Conservation (phyloP, 2,888 invertebrate species). For the Azorinus chamasolen region DNA sequence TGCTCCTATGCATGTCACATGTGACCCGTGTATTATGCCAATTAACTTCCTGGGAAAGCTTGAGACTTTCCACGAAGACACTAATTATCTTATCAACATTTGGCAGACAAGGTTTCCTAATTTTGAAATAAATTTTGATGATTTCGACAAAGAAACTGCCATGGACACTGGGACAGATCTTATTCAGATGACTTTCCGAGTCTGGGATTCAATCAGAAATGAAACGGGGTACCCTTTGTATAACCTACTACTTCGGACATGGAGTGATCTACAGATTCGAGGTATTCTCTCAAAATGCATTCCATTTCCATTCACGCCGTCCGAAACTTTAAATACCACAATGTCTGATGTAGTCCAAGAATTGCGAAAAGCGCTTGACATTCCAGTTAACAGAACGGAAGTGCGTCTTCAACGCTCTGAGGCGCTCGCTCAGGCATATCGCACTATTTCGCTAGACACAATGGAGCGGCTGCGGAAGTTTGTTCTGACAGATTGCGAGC, state of each 20-base stretch:
- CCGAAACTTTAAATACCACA: slow-evolving; percentile 37
- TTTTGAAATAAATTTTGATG: slow-evolving; percentile 59
- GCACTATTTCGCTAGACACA: slow-evolving; percentile 52
- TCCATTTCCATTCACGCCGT: slow-evolving; percentile 56
- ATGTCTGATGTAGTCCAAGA: slow-evolving; percentile 38
- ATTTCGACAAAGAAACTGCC: slow-evolving; percentile 69
- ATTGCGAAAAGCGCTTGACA: slow-evolving; percentile 38
- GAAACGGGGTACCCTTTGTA: slow-evolving; percentile 65
- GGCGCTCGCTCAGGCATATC: slow-evolving; percentile 70
- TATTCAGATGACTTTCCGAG: slow-evolving; percentile 38
- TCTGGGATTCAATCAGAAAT: slow-evolving; percentile 31
- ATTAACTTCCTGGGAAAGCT: slow-evolving; percentile 71
- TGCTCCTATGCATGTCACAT: slow-evolving; percentile 66
- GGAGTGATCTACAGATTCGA: slow-evolving; percentile 74
- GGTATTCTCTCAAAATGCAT: slow-evolving; percentile 69
- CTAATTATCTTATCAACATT: slow-evolving; percentile 51
- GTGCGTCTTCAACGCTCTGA: slow-evolving; percentile 65
- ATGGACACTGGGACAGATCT: slow-evolving; percentile 42
- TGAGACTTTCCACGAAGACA: slow-evolving; percentile 69
- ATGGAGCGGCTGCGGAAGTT: slow-evolving; percentile 60
- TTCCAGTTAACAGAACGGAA: slow-evolving; percentile 27
- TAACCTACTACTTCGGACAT: slow-evolving; percentile 61
- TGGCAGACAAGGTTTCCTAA: slow-evolving; percentile 51
- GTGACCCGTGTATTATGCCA: slow-evolving; percentile 67
- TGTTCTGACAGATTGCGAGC: slow-evolving; percentile 66